Evolutionary conservation across 2,888 invertebrate genomes (phyloP), one percentile per base, ranked within the genome.

Genomic region (Chalcosyrphus nemorum): DNA sequence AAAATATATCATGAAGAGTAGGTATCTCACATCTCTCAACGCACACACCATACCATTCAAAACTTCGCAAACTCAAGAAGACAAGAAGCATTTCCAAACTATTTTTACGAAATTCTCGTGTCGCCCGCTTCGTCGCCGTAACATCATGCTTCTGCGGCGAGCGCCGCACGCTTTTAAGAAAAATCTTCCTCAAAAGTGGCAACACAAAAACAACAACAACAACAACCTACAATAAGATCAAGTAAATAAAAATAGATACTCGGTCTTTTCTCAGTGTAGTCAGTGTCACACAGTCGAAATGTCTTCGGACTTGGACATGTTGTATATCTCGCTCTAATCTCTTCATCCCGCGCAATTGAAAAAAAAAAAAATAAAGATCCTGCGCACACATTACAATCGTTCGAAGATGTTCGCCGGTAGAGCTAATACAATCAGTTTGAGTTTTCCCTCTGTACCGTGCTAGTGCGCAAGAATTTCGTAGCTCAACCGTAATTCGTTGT

Each of bases 51-150:
- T 47, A 61, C 45, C 57, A 65, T 43, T 61, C 15, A 38, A 68
- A 47, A 24, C 15, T 15, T 13, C 19, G 17, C 29, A 35, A 17
- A 56, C 50, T n/a, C n/a, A n/a, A n/a, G n/a, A 61, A 71, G 63
- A 57, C 32, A 65, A 65, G 41, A 77, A 57, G 45, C 45, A 57
- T 65, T 65, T 59, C 15, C 63, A 54, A 70, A 74, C 78, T 84
- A 80, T 84, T 84, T 84, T 59, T 80, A 75, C 63, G 17, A 70
- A 74, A 29, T 75, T 52, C 72, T 78, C 43, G 56, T 74, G 74
- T 63, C 54, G 59, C 17, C 63, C 35, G 9, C 11, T 32, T 50
- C 41, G 17, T 66, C 65, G 59, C 50, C 57, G 17, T 21, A 43
- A 57, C 63, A 63, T 72, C 65, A 72, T 63, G 17, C n/a, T 78